Conservation (phyloP, 1,140 invertebrate genomes). For the Drosophila seguyi region DNA sequence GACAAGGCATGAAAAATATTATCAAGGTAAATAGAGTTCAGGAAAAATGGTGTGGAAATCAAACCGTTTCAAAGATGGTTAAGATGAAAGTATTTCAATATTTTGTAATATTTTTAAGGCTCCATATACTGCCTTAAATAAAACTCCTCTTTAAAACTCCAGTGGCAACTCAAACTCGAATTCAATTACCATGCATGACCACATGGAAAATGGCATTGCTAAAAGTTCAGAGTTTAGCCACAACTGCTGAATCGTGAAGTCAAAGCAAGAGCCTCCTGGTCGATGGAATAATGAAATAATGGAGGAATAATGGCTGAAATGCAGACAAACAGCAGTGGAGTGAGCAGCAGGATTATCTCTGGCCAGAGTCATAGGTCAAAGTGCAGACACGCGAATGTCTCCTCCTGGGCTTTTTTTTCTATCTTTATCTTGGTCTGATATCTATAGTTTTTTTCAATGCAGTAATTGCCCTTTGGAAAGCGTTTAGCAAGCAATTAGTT, state of each 20-base stretch:
- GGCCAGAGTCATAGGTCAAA: conserved; percentile 57
- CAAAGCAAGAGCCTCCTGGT: conserved; percentile 54
- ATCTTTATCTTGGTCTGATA: conserved; percentile 9
- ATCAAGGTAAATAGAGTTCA: neutral
- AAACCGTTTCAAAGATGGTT: neutral
- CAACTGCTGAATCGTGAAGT: conserved; percentile 37
- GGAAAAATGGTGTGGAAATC: neutral
- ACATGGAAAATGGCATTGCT: conserved; percentile 42
- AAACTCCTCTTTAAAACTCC: neutral
- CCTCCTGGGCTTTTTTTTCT: conserved; percentile 14
- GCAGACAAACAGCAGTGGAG: conserved; percentile 19
- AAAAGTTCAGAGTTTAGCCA: conserved; percentile 55
- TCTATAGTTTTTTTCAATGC: conserved; percentile 72
- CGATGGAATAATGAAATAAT: conserved; percentile 37
- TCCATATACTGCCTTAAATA: too few relatives aligned
- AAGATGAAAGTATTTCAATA: neutral
- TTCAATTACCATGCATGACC: conserved; percentile 59
- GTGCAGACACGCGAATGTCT: conserved; percentile 62
- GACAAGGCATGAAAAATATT: neutral
- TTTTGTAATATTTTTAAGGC: too few relatives aligned
- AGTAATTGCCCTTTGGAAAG: conserved; percentile 71
- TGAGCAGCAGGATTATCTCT: conserved; percentile 4
- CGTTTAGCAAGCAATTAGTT: conserved; percentile 77
- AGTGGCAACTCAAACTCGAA: conserved; percentile 46
- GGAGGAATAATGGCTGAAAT: conserved; percentile 45